Evolutionary conservation across 1,140 invertebrate genomes (phyloP).

Genomic region (Xylocopa sonorina): DNA sequence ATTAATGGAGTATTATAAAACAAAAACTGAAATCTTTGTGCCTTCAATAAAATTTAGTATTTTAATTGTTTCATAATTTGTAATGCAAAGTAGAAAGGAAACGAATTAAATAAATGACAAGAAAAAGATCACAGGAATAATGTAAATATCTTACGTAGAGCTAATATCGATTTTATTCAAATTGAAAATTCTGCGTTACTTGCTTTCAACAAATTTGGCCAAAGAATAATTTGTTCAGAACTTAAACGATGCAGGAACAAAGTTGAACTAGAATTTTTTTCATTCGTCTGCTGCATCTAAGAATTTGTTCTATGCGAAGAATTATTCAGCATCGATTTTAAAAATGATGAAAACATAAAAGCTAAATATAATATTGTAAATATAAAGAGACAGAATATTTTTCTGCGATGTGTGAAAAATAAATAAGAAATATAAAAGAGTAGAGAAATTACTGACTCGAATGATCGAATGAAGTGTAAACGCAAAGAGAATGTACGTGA

Average conservation of each 20-base stretch:
- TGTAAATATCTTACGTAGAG: constrained; percentile 30
- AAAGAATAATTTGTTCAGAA: background rate
- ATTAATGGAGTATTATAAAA: constrained; percentile 16
- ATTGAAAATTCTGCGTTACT: background rate
- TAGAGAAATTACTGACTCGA: background rate
- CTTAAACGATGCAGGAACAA: constrained; percentile 45
- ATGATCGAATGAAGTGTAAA: constrained; percentile 12
- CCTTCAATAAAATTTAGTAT: constrained; percentile 39
- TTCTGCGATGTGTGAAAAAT: constrained; percentile 63
- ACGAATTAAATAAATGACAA: constrained; percentile 27
- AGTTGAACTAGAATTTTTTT: constrained; percentile 71
- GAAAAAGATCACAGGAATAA: constrained; percentile 1
- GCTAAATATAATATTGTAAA: constrained; percentile 69
- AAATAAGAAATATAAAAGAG: background rate
- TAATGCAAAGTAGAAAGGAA: constrained; percentile 23
- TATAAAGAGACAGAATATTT: constrained; percentile 68
- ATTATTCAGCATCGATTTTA: constrained; percentile 6
- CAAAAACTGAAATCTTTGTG: constrained; percentile 34
- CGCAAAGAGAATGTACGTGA: constrained; percentile 23
- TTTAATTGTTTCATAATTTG: constrained; percentile 27
- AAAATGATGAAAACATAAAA: constrained; percentile 25
- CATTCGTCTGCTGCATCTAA: too few species aligned
- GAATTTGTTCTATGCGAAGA: too few species aligned
- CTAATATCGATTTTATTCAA: constrained; percentile 2
- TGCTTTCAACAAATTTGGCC: background rate